Base-by-base conservation (phyloP, 1,140 invertebrate species). In the Phymorhynchus buccinoides region DNA sequence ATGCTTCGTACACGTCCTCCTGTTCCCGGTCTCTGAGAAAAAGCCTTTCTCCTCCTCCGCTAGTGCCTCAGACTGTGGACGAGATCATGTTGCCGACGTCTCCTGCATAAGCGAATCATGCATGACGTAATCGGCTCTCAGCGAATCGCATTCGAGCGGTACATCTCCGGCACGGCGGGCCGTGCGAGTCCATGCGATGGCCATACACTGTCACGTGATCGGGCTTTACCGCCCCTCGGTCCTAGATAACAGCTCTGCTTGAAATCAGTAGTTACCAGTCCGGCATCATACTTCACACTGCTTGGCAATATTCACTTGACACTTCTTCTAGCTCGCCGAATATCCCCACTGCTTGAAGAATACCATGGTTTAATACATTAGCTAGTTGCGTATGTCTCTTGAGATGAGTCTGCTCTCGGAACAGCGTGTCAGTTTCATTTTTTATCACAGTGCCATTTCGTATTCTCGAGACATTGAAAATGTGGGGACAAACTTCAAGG, bases 71-170 rank as follows among this genome's bases (percentile, higher is more conserved):
- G 80, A 6, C 39, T 41, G 22, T 2, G 81, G 44, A 37, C 27
- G 14, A 56, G 4, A n/a, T n/a, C 66, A 9, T 35, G n/a, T 16
- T 79, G 84, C 52, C 85, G 48, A 44, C 68, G 81, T 79, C 73
- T 84, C 52, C 85, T 88, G 27, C n/a, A 62, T 85, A n/a, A 87
- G 78, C 14, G 87, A 86, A n/a, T n/a, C n/a, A 62, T 86, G 87
- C 80, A 86, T 86, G 14, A 88, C 75, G 79, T 85, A 88, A 77
- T 88, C 87, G 22, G 84, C n/a, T n/a, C n/a, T n/a, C n/a, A 85
- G 39, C 73, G 84, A 62, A 71, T 71, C n/a, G 73, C 66, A 41
- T n/a, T n/a, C n/a, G 80, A 83, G 9, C 80, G 62, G 3, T 62
- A 66, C 12, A 83, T 83, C n/a, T 1, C 80, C 80, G 12, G 80